A percentile compares a stretch with the other conserved stretches of the same genome.
Conservation (phyloP, 92 coral and sea anemone genomes). For the Porites rus region DNA sequence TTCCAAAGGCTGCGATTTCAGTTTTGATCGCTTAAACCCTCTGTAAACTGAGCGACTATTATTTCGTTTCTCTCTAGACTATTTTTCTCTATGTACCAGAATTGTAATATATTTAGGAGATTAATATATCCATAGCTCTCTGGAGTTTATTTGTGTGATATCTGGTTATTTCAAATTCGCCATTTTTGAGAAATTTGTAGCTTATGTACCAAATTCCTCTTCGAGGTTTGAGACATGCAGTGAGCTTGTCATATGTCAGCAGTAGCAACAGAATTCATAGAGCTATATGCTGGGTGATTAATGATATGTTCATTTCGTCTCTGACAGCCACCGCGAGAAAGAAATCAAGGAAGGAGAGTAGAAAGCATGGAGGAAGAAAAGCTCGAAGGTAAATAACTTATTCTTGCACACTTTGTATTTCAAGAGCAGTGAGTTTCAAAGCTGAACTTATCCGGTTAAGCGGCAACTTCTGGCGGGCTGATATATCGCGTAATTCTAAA, state of each 20-base stretch:
- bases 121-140: neutral
- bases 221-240: neutral
- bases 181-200: neutral
- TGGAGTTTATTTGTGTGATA: neutral
- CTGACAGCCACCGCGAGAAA: conserved; percentile 43
- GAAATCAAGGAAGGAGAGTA: conserved; percentile 3
- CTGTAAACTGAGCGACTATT: neutral
- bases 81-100: conserved; percentile 2
- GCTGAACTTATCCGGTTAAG: neutral
- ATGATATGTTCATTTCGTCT: neutral
- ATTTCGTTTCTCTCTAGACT: neutral
- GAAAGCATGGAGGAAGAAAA: conserved; percentile 1
- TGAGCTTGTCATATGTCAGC: conserved; percentile 23
- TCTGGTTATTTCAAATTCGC: neutral
- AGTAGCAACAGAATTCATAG: conserved; percentile 20
- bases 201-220: neutral
- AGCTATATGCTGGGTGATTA: conserved; percentile 7
- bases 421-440: neutral
- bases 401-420: too few species aligned
- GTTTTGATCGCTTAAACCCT: conserved; percentile 13
- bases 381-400: conserved; percentile 17
- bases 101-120: conserved; percentile 14
- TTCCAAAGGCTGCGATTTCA: neutral
- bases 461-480: neutral
- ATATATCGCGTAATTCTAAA: conserved; percentile 30